Evolutionary conservation across 2,113 vertebrate genomes (phyloP).

Genomic region (Laticauda colubrina): DNA sequence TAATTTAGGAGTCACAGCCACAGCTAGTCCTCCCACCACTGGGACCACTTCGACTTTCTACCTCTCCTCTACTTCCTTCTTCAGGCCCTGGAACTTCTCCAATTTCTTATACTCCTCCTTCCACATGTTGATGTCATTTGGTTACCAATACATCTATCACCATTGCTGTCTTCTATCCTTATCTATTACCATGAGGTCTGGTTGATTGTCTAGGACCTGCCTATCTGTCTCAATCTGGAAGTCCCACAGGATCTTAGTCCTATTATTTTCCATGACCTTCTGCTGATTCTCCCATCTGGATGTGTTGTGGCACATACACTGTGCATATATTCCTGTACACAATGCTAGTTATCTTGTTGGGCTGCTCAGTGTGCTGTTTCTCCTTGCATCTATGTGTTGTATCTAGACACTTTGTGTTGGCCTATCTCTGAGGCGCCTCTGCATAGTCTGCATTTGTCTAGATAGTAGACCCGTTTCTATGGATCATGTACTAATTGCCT

Average conservation of each 20-base stretch:
- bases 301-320: neutral
- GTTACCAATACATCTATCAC: neutral
- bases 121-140: neutral
- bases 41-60: neutral
- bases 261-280: neutral
- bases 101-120: neutral
- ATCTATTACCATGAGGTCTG: neutral
- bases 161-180: neutral
- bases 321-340: neutral
- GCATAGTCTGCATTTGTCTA: neutral
- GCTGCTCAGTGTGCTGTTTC: neutral
- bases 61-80: neutral
- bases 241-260: neutral
- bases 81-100: neutral
- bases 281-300: neutral
- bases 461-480: neutral
- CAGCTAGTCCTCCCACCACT: neutral
- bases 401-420: neutral
- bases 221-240: neutral
- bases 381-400: neutral
- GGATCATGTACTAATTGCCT: neutral
- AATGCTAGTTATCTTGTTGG: neutral
- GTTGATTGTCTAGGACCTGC: neutral
- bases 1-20: neutral
- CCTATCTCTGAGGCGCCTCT: neutral